Conservation (phyloP, 2,113 vertebrate genomes). For the Numida meleagris region DNA sequence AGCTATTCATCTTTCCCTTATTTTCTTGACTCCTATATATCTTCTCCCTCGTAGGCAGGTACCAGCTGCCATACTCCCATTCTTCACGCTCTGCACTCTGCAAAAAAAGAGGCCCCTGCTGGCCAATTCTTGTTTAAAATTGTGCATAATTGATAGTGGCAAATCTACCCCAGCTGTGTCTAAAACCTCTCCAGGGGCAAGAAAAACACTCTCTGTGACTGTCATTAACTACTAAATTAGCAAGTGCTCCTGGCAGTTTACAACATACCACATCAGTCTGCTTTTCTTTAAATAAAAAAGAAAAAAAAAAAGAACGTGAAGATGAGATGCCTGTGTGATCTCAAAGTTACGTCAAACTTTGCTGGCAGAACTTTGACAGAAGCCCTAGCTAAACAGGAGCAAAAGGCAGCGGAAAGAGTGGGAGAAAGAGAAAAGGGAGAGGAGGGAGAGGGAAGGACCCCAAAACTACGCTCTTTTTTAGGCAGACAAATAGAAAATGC, state of each 20-base stretch:
- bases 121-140: conserved; percentile 74
- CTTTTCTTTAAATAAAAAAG: background rate
- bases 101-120: conserved; percentile 57
- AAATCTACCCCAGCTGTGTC: conserved; percentile 64
- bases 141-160: conserved; percentile 72
- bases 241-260: conserved; percentile 52
- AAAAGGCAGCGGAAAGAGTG: background rate
- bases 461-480: background rate
- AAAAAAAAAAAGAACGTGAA: background rate
- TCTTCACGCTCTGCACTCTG: conserved; percentile 31
- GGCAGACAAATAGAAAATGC: background rate
- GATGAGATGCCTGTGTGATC: conserved; percentile 33
- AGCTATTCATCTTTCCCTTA: conserved; percentile 9
- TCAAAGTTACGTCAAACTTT: conserved; percentile 44
- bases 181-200: conserved; percentile 73
- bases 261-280: conserved; percentile 30
- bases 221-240: conserved; percentile 72
- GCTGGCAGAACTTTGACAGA: conserved; percentile 18
- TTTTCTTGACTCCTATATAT: conserved; percentile 12
- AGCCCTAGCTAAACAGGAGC: background rate
- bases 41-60: background rate
- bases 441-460: background rate
- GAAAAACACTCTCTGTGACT: conserved; percentile 55
- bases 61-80: conserved; percentile 49
- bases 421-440: background rate